phyloP scores from a whole-genome alignment of 2,113 vertebrate species.

The Maylandia zebra region DNA sequence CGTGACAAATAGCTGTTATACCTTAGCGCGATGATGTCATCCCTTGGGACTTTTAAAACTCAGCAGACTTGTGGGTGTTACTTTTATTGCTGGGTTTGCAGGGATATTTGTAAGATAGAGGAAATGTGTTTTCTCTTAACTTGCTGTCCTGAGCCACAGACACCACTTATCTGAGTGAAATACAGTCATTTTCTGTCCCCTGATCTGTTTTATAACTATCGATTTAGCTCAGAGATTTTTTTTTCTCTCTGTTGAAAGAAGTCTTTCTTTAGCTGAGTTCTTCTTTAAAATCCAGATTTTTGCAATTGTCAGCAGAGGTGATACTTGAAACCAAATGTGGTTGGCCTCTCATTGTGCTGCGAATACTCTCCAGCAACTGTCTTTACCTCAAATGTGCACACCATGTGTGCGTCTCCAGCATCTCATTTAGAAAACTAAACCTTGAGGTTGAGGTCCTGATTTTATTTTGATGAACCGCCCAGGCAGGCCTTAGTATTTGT shows the following conservation, averaged over 20 bases:
- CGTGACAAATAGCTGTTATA: not conserved
- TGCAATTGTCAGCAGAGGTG: constrained; percentile 5
- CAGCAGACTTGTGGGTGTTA: not conserved
- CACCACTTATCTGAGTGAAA: not conserved
- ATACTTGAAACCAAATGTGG: constrained; percentile 24
- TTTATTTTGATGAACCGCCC: constrained; percentile 58
- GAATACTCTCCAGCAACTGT: constrained; percentile 5
- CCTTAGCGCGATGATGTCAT: not conserved
- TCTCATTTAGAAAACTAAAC: constrained; percentile 39
- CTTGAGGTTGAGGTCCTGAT: constrained; percentile 51
- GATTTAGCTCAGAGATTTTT: not conserved
- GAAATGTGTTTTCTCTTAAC: not conserved
- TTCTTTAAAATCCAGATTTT: not conserved
- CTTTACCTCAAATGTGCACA: constrained; percentile 41
- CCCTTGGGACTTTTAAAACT: not conserved
- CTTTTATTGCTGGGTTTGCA: not conserved
- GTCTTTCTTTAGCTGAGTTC: not conserved
- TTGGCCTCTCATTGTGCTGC: not conserved
- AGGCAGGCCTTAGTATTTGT: constrained; percentile 40
- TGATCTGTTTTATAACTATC: not conserved
- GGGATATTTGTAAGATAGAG: not conserved
- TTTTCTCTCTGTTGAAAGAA: not conserved
- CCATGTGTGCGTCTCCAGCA: constrained; percentile 48
- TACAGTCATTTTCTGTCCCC: not conserved
- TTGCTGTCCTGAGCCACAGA: not conserved